A percentile compares a stretch with the other conserved stretches of the same genome.
Conservation (phyloP, 2,113 vertebrate species). For the Marcusenius ussheri region DNA sequence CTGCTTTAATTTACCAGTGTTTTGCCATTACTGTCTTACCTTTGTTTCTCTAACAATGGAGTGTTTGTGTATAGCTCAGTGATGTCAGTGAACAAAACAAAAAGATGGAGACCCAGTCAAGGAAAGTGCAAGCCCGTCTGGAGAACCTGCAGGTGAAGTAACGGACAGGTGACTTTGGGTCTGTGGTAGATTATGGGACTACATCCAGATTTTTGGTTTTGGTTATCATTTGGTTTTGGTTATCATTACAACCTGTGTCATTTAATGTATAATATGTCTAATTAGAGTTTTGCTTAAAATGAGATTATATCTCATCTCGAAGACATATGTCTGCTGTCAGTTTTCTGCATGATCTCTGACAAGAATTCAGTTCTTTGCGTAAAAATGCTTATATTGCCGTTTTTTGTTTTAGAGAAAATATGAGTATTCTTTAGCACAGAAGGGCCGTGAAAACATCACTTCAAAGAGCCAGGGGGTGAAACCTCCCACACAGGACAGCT, state of each 20-base stretch:
- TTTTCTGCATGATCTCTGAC: neutral
- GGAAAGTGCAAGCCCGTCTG: conserved; percentile 73
- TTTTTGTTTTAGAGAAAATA: conserved; percentile 65
- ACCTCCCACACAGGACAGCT: conserved; percentile 59
- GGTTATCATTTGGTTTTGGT: neutral
- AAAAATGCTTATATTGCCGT: neutral
- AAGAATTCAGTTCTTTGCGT: neutral
- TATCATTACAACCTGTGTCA: neutral
- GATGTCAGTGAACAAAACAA: conserved; percentile 70
- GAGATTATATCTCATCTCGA: neutral
- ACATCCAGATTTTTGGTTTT: neutral
- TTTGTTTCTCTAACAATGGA: conserved; percentile 4
- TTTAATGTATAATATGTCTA: neutral
- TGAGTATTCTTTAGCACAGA: conserved; percentile 55
- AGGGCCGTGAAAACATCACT: conserved; percentile 45
- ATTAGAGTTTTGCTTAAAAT: neutral
- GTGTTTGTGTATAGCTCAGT: conserved; percentile 60
- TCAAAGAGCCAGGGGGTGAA: conserved; percentile 46
- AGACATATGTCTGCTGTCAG: neutral
- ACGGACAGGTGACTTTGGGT: neutral
- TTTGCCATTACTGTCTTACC: neutral
- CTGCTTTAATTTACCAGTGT: neutral
- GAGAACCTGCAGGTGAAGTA: conserved; percentile 74
- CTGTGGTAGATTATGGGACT: neutral
- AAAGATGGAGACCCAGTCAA: conserved; percentile 68